Percentiles rank a stretch among this genome's conserved stretches.
Evolutionary conservation across 2,888 invertebrate species (phyloP).

Genomic region (Archaeoteleia sp.): DNA sequence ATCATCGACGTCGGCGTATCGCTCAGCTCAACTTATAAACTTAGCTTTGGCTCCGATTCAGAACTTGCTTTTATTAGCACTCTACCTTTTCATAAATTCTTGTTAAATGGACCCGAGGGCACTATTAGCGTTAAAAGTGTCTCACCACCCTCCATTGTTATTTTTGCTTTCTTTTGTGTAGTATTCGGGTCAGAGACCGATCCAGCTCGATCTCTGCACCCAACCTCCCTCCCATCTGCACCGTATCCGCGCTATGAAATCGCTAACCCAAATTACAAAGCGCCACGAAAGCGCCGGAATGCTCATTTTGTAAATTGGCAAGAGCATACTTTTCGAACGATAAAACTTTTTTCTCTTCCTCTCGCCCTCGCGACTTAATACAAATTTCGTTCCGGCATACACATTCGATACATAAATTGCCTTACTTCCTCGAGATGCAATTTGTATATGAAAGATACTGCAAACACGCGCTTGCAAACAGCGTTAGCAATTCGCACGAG

Average conservation of each 20-base stretch:
- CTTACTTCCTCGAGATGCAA: no score
- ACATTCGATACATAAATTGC: background rate
- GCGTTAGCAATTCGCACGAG: no score
- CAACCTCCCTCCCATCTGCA: slow-evolving; percentile 4
- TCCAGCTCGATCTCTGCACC: slow-evolving; percentile 12
- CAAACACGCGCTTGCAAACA: no score
- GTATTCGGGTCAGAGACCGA: slow-evolving; percentile 47
- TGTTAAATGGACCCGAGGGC: slow-evolving; percentile 57
- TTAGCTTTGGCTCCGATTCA: slow-evolving; percentile 57
- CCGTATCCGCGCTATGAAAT: slow-evolving; percentile 17
- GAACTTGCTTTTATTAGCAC: slow-evolving; percentile 59
- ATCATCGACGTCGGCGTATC: slow-evolving; percentile 23
- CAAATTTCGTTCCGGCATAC: background rate
- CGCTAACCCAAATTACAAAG: slow-evolving; percentile 30
- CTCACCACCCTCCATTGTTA: slow-evolving; percentile 26
- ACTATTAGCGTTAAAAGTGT: slow-evolving; percentile 55
- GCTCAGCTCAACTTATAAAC: slow-evolving; percentile 48
- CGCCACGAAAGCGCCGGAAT: slow-evolving; percentile 10
- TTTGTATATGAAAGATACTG: no score
- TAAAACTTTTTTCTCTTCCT: slow-evolving; percentile 5
- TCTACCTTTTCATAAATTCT: slow-evolving; percentile 52
- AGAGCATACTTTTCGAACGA: slow-evolving; percentile 20
- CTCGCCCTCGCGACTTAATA: slow-evolving; percentile 5
- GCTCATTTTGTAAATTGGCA: slow-evolving; percentile 22
- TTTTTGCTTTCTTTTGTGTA: slow-evolving; percentile 40